phyloP scores from a whole-genome alignment of 2,797 vertebrate species.

The Chrosomus eos region DNA sequence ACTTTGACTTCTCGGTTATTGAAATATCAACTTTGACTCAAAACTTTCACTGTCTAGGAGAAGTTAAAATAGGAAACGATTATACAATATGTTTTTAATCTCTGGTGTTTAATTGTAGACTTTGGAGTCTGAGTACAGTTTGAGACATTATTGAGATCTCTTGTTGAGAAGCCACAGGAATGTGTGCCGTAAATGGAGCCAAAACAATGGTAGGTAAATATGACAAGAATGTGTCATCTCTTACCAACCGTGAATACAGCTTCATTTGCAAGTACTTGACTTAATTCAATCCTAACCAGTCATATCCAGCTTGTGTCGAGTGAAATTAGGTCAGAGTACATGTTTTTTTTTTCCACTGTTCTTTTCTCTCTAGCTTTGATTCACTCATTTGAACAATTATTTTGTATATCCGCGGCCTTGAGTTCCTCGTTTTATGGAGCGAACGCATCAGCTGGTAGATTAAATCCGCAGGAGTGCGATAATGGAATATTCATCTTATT shows the following conservation, averaged over 20 bases:
- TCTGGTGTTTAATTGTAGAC: background rate
- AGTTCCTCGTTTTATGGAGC: slow-evolving; percentile 38
- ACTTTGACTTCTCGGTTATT: background rate
- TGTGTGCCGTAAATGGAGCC: background rate
- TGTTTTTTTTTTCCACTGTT: background rate
- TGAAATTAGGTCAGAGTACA: slow-evolving; percentile 59
- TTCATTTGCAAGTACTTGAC: slow-evolving; percentile 57
- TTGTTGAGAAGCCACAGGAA: background rate
- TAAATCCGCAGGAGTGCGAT: slow-evolving; percentile 7
- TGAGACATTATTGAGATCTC: background rate
- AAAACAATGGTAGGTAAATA: background rate
- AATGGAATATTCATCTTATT: slow-evolving; percentile 22
- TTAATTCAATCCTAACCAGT: slow-evolving; percentile 57
- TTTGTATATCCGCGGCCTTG: slow-evolving; percentile 51
- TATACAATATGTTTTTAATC: background rate
- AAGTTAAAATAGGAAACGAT: background rate
- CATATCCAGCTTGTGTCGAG: slow-evolving; percentile 50
- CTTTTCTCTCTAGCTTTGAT: slow-evolving; percentile 31
- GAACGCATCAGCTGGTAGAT: slow-evolving; percentile 18
- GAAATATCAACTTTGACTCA: background rate
- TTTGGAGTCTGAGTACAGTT: background rate
- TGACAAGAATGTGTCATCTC: slow-evolving; percentile 19
- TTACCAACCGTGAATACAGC: slow-evolving; percentile 32
- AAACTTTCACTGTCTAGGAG: background rate
- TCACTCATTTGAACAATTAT: slow-evolving; percentile 41